Evolutionary conservation across 2,888 invertebrate genomes (phyloP), one percentile per base, ranked within the genome.

Genomic region (Drosophila testacea): DNA sequence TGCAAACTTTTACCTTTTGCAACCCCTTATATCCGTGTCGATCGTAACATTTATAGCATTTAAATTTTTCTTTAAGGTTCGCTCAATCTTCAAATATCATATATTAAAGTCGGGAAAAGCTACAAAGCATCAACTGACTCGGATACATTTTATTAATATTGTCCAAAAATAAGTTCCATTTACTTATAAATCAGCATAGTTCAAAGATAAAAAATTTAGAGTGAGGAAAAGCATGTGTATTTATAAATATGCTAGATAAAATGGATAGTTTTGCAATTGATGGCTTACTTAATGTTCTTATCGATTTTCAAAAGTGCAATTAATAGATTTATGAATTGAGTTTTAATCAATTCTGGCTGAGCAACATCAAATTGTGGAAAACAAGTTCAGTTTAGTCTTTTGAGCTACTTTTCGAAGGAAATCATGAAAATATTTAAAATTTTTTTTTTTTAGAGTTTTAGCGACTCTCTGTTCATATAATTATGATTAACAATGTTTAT

Each of bases 1-100:
- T 70, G 16, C 42, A 66, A 81, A 78, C 72, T 83, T 81, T 81
- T 68, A 39, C 39, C 38, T 47, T 47, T 47, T 4, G 38, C 28
- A 47, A 39, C 13, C 16, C 32, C 13, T 27, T 41, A 10, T n/a
- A 10, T 32, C 10, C 22, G 50, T 38, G n/a, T 10, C 13, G 34
- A 36, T 42, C 55, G 13, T 27, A 52, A 38, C 28, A 16, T 30
- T 36, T 56, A 3, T 22, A 3, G 22, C 2, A 56, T 44, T 56
- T 46, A 36, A 44, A 56, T 36, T 44, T 10, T 52, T 22, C 42
- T 51, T 11, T 16, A 30, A 39, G 39, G 39, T 30, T 34, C 27
- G 9, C 11, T 41, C n/a, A 13, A 10, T 10, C 16, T 42, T n/a
- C 27, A 63, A 36, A 42, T 81, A 72, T 83, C 78, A 69, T 65